Base-by-base conservation (phyloP, 2,113 vertebrate species). In the Melanotaenia duboulayi region DNA sequence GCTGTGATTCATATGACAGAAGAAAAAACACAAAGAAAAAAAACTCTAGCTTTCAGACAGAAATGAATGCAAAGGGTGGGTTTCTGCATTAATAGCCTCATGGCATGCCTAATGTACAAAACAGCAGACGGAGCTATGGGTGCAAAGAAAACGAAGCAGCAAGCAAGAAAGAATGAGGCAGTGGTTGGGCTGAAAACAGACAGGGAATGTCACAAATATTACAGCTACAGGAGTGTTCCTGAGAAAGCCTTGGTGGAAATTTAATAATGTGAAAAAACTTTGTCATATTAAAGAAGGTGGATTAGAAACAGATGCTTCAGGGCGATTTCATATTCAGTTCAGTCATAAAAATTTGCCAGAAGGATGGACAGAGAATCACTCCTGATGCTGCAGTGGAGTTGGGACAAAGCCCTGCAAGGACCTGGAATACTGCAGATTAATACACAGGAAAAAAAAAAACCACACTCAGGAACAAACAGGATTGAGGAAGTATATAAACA, bases 91-190 rank as follows among this genome's bases (percentile, higher is more conserved):
- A 78, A 76, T 66, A 42, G 58, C 19, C 35, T 71, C 65, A 65
- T 28, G 51, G 48, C 83, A 82, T 65, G 51, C 66, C 85, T 87
- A 83, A 86, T 87, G 63, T 78, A 83, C 67, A 74, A 80, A 86
- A 74, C 78, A 76, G 76, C 60, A 86, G 77, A 72, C 66, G 65
- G 79, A 80, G 54, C 75, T 62, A 44, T 13, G 74, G 73, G 58
- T 59, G 44, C 7, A 65, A 65, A 57, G 56, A 71, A 77, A 85
- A 80, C 78, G 65, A 71, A 84, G 61, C 82, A 68, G 58, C 58
- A 57, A 35, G 58, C 25, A 58, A 55, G 2, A 65, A 25, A 70
- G 28, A 71, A 65, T 55, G 12, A 42, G 28, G 58, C 19, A 69
- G 68, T 64, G 28, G 70, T 42, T 56, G 65, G 69, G 66, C 39